Evolutionary conservation across 2,888 invertebrate genomes (phyloP).

Genomic region (Neoscelio sp.): DNA sequence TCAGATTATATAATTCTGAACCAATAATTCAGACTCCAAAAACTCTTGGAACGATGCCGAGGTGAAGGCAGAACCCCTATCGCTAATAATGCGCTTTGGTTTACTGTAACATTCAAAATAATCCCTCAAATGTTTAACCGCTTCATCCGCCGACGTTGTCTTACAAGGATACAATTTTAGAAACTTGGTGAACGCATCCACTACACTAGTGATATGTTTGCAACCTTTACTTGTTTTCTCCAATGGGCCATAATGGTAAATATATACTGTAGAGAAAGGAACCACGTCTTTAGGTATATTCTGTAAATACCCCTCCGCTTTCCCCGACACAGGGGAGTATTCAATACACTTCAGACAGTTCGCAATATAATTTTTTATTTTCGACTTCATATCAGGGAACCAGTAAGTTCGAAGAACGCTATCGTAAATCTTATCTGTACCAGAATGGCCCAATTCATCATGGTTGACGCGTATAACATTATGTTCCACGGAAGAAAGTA

Average conservation of each 20-base stretch:
- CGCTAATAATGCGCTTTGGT: conserved; percentile 75
- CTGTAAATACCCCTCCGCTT: too few species aligned
- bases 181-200: conserved; percentile 70
- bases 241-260: conserved; percentile 73
- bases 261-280: conserved; percentile 70
- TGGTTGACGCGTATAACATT: too few species aligned
- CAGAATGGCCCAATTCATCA: too few species aligned
- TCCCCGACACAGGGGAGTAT: too few species aligned
- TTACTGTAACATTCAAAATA: conserved; percentile 73
- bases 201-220: neutral
- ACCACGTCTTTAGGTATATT: too few species aligned
- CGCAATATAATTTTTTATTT: too few species aligned
- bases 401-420: too few species aligned
- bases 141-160: conserved; percentile 59
- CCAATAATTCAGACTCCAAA: conserved; percentile 71
- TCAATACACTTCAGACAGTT: too few species aligned
- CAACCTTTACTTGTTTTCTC: conserved; percentile 29
- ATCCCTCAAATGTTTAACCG: conserved; percentile 72
- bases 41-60: conserved; percentile 72
- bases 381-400: too few species aligned
- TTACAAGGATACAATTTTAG: conserved; percentile 40
- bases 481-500: too few species aligned
- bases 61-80: conserved; percentile 79
- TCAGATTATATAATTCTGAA: too few species aligned
- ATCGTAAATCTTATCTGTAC: too few species aligned